Evolutionary conservation across 2,888 invertebrate genomes (phyloP), one percentile per base, ranked within the genome.

Genomic region (Plemyria rubiginata): DNA sequence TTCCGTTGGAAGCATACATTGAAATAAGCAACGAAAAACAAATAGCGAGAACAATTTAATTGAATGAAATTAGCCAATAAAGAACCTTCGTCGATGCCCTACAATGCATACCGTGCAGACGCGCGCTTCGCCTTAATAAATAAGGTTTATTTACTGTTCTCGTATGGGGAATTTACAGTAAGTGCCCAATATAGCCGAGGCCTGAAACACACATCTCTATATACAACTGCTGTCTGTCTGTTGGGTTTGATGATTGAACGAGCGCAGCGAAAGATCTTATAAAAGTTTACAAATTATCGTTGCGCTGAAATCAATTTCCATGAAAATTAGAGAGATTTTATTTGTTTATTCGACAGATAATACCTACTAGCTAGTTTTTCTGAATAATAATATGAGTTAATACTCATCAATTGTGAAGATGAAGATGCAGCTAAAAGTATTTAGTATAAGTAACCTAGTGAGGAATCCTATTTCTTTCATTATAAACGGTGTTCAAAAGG

Each of bases 11-110:
- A 89, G 87, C 54, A 60, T 65, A 67, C 63, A 59, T 63, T 57
- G 43, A 53, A 46, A 85, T 79, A 81, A 79, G 73, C 76, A 67
- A 75, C 78, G 41, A 45, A 59, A 50, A 51, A 52, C 53, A 22
- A 41, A 51, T 54, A 62, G 51, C 48, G 77, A 77, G 85, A 89
- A 90, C 90, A 88, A 88, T 91, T 90, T 91, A 91, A 92, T 92
- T 91, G 92, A 89, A 91, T 87, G 86, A 92, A 92, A 92, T 92
- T 92, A 92, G 89, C 89, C 90, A 88, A 92, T 92, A 92, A 92
- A 92, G 79, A 87, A 81, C 73, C 75, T 76, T 71, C 79, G 83
- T 88, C 87, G 88, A 88, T 82, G 81, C 71, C 77, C 82, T 81
- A 92, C 92, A 92, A 92, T 90, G 90, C 87, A 91, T 90, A 89